Base-by-base conservation (phyloP, 2,888 invertebrate genomes). In the Melangyna quadrimaculata region DNA sequence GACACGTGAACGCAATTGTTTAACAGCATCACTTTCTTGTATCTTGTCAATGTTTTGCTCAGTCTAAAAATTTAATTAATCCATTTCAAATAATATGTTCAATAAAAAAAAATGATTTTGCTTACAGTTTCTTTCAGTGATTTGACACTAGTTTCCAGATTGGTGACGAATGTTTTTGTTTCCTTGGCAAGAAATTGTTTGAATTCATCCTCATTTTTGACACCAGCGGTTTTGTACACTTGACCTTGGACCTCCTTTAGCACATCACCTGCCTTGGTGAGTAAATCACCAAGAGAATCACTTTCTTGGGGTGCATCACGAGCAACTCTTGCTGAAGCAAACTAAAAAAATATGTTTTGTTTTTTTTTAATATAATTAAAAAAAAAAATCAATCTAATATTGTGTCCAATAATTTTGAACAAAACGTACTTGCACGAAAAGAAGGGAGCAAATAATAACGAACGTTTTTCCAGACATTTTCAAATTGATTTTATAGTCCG, bases 381-480 rank as follows among this genome's bases (percentile, higher is more conserved):
- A 3, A 40, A 8, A 71, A 5, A 14, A 51, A 51, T n/a, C 1
- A 7, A 51, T 27, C 0, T 51, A 14, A 24, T 17, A 3, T 37
- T 8, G 7, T 43, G 3, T 45, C 8, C 3, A 19, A 8, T 0
- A 51, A 19, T 22, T 51, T 51, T 24, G 3, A 27, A 51, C 14
- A 43, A n/a, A 57, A 83, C 84, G 9, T 75, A 86, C 86, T 77
- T 77, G 77, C 5, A 86, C 73, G 51, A 86, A 81, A 14, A 86
- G 81, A 10, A 86, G 81, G 12, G 81, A 77, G 48, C 86, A 86
- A 35, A 80, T 40, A 53, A 70, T 51, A 29, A 65, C 57, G 27
- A 81, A 73, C 70, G 63, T 65, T 73, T 81, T 86, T 75, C 84
- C 84, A 73, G 86, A 67, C 86, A 86, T 86, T 77, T 81, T 70